Conservation (phyloP, 2,888 invertebrate genomes). For the Amphipoea lucens region DNA sequence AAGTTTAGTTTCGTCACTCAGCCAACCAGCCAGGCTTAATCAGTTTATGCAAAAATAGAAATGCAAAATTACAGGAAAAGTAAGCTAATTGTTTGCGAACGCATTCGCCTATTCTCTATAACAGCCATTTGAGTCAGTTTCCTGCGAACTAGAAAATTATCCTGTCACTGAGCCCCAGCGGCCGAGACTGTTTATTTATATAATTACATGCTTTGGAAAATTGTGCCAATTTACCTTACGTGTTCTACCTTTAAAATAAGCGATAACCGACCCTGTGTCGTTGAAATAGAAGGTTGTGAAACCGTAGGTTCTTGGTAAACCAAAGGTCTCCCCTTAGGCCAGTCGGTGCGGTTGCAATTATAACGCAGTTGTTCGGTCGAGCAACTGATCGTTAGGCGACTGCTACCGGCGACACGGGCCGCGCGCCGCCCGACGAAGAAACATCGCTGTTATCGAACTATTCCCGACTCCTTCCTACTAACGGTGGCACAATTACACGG, state of each 20-base stretch:
- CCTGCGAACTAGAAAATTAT: slow-evolving; percentile 63
- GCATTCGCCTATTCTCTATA: slow-evolving; percentile 22
- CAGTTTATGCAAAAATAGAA: not conserved
- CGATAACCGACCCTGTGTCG: slow-evolving; percentile 15
- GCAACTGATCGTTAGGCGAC: slow-evolving; percentile 53
- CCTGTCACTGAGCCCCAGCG: slow-evolving; percentile 56
- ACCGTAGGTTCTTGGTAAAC: slow-evolving; percentile 6
- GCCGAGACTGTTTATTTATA: slow-evolving; percentile 69
- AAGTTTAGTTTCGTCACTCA: not conserved
- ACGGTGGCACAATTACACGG: slow-evolving; percentile 23
- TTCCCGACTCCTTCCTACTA: slow-evolving; percentile 17
- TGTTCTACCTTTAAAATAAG: not conserved
- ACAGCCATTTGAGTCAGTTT: slow-evolving; percentile 45
- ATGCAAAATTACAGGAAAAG: slow-evolving; percentile 49
- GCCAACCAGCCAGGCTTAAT: no score
- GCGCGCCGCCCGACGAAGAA: slow-evolving; percentile 18
- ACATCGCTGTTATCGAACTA: slow-evolving; percentile 49
- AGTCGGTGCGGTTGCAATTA: slow-evolving; percentile 60
- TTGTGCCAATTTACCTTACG: slow-evolving; percentile 25
- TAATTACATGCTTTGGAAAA: slow-evolving; percentile 69
- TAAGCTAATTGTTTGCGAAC: slow-evolving; percentile 53
- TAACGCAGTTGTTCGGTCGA: slow-evolving; percentile 50
- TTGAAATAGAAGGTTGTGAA: slow-evolving; percentile 2
- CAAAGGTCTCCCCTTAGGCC: slow-evolving; percentile 48
- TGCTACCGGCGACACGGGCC: slow-evolving; percentile 56